Conservation (phyloP, 2,888 invertebrate species). For the Volucella inflata region DNA sequence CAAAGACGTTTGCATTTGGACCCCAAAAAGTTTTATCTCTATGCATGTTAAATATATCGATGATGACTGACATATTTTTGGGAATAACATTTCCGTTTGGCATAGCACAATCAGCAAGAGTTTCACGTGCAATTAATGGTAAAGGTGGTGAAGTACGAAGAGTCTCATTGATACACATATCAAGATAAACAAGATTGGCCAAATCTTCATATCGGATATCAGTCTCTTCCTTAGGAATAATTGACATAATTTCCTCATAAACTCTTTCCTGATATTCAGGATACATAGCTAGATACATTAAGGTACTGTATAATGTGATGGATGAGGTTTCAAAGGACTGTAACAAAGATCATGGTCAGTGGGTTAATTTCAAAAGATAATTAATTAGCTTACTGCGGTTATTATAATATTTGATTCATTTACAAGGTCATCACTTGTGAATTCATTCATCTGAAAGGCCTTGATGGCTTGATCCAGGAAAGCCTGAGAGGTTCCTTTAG, state of each 20-base stretch:
- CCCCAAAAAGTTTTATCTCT: conserved; percentile 77
- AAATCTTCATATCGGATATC: conserved; percentile 74
- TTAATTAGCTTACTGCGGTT: conserved; percentile 63
- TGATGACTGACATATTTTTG: conserved; percentile 56
- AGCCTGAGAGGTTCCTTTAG: conserved; percentile 62
- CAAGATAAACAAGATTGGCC: conserved; percentile 75
- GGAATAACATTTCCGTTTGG: conserved; percentile 70
- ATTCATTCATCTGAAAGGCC: conserved; percentile 51
- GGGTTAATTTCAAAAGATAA: not conserved
- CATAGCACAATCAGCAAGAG: conserved; percentile 58
- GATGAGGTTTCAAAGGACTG: conserved; percentile 78
- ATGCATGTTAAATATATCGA: conserved; percentile 76
- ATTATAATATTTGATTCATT: conserved; percentile 74
- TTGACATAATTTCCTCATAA: conserved; percentile 77
- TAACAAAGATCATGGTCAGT: conserved; percentile 68
- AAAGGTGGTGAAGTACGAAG: conserved; percentile 76
- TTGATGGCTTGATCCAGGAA: conserved; percentile 75
- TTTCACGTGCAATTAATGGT: conserved; percentile 75
- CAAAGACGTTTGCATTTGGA: conserved; percentile 75
- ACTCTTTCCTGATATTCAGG: conserved; percentile 76
- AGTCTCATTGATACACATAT: conserved; percentile 77
- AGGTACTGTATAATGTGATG: conserved; percentile 74
- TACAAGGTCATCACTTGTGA: conserved; percentile 65
- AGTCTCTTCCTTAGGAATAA: conserved; percentile 77
- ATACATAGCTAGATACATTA: conserved; percentile 78